Conservation (phyloP, 2,797 vertebrate species). For the Decapterus maruadsi region DNA sequence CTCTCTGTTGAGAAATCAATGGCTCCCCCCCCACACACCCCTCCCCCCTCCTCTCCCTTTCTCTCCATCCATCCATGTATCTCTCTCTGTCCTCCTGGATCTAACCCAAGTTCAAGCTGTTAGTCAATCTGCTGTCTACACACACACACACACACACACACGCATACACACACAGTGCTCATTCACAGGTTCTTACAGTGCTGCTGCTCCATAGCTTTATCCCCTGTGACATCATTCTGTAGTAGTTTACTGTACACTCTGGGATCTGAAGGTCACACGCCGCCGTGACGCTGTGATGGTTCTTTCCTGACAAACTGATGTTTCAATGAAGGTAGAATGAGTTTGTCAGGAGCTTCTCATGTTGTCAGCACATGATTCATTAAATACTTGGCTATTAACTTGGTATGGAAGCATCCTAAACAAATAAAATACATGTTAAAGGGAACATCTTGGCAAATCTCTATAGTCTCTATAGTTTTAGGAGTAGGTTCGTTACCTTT, state of each 20-base stretch:
- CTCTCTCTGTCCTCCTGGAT: slow-evolving; percentile 76
- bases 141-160: slow-evolving; percentile 44
- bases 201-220: slow-evolving; percentile 48
- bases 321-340: not conserved
- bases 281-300: slow-evolving; percentile 7
- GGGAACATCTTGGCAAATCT: no score
- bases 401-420: no score
- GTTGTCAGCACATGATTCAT: not conserved
- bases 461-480: no score
- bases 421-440: no score
- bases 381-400: not conserved
- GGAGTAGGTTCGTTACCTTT: no score
- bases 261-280: slow-evolving; percentile 27
- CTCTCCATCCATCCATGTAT: slow-evolving; percentile 79
- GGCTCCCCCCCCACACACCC: slow-evolving; percentile 33
- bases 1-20: slow-evolving; percentile 83
- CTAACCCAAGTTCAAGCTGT: slow-evolving; percentile 83
- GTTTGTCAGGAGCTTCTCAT: not conserved
- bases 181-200: slow-evolving; percentile 58
- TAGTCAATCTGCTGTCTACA: slow-evolving; percentile 82
- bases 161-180: slow-evolving; percentile 44
- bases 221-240: slow-evolving; percentile 38
- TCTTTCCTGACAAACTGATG: slow-evolving; percentile 4
- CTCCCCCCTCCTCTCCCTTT: slow-evolving; percentile 44
- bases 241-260: slow-evolving; percentile 13